Conservation (phyloP, 2,797 vertebrate genomes). For the Mormyrus hasselquistii region DNA sequence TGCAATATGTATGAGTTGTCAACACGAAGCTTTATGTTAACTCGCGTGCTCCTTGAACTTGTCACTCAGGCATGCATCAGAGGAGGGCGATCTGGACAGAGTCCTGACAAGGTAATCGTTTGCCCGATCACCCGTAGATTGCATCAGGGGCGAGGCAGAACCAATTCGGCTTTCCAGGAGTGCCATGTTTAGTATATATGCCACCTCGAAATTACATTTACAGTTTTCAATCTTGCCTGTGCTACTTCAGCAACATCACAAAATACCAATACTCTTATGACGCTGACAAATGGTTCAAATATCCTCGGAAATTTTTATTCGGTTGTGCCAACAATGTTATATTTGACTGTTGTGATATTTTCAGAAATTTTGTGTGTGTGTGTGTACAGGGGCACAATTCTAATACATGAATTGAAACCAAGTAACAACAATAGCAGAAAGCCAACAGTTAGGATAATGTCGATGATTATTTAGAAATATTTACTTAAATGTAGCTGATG, state of each 20-base stretch:
- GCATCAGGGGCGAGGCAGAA: background rate
- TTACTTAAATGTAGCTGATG: constrained; percentile 1
- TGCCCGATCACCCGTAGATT: background rate
- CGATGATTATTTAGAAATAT: background rate
- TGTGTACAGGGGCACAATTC: background rate
- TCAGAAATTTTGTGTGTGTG: background rate
- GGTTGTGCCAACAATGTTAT: background rate
- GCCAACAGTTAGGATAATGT: background rate
- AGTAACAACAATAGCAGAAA: background rate
- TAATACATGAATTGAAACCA: background rate
- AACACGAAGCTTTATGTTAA: background rate
- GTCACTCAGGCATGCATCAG: constrained; percentile 5
- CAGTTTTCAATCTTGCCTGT: background rate
- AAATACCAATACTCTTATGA: background rate
- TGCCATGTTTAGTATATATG: background rate
- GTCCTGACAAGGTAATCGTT: background rate
- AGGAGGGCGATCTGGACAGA: background rate
- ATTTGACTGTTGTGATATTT: background rate
- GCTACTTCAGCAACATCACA: constrained; percentile 10
- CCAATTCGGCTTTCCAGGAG: background rate
- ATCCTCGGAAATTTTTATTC: background rate
- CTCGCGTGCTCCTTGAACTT: background rate
- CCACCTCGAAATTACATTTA: constrained; percentile 1
- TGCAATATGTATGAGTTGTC: background rate
- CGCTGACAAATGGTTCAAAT: constrained; percentile 11